Evolutionary conservation across 1,140 invertebrate genomes (phyloP).

Genomic region (Diabrotica virgifera): DNA sequence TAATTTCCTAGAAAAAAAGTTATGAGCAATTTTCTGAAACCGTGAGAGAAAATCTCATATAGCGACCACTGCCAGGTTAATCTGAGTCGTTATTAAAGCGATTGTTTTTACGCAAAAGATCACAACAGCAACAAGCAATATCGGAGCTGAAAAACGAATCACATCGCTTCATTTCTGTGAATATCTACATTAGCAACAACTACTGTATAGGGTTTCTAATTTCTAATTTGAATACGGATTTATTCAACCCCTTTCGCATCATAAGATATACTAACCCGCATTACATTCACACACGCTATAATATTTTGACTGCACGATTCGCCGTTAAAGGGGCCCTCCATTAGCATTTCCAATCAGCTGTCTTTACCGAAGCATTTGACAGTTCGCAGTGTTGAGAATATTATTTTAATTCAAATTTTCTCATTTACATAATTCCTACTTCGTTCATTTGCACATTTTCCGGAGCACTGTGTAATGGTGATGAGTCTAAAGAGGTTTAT

Average conservation of each 20-base stretch:
- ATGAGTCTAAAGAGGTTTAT: not conserved
- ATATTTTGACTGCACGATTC: not conserved
- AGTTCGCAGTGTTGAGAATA: not conserved
- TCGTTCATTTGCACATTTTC: conserved; percentile 2
- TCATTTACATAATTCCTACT: not conserved
- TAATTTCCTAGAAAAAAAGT: no score
- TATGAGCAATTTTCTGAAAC: no score
- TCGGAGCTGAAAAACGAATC: no score
- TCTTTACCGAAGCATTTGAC: conserved; percentile 1
- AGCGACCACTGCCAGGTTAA: no score
- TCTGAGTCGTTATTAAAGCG: no score
- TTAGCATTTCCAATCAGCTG: conserved; percentile 2
- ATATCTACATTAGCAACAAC: not conserved
- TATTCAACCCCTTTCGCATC: not conserved
- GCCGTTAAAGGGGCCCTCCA: not conserved
- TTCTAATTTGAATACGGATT: not conserved
- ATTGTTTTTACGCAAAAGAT: no score
- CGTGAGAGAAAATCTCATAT: no score
- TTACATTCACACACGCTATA: not conserved
- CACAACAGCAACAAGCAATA: no score
- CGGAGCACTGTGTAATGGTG: not conserved
- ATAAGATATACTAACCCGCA: not conserved
- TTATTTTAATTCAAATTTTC: conserved; percentile 3
- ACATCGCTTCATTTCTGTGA: no score
- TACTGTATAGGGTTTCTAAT: not conserved